phyloP scores from a whole-genome alignment of 2,113 vertebrate species.

The Donacobius atricapilla region DNA sequence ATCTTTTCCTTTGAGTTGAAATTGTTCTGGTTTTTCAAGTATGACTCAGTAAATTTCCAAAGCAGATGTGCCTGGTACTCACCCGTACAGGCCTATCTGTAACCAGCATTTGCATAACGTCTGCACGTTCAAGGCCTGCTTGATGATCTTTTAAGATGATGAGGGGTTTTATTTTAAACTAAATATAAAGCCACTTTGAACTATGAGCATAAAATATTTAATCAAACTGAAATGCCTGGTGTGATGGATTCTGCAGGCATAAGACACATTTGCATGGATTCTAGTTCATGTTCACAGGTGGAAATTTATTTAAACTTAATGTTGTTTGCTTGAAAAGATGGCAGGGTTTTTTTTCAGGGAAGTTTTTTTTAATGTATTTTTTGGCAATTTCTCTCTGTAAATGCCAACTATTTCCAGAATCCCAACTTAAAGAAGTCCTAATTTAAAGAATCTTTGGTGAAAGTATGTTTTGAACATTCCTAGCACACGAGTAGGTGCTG shows the following conservation, averaged over 20 bases:
- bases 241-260: background rate
- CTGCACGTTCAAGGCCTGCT: background rate
- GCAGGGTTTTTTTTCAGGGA: background rate
- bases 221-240: background rate
- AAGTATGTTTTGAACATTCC: background rate
- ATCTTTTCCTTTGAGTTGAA: background rate
- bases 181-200: background rate
- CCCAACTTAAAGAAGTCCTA: background rate
- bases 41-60: background rate
- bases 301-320: background rate
- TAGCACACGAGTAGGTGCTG: background rate
- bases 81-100: background rate
- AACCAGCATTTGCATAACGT: background rate
- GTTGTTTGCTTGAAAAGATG: background rate
- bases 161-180: background rate
- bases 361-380: background rate
- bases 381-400: background rate
- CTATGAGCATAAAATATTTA: background rate
- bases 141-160: background rate
- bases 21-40: background rate
- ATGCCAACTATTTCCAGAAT: background rate
- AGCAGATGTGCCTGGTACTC: background rate
- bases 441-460: background rate
- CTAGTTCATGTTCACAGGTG: background rate
- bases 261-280: background rate